Base-by-base conservation (phyloP, 1,140 invertebrate genomes). In the Pseudomyrmex sp. region DNA sequence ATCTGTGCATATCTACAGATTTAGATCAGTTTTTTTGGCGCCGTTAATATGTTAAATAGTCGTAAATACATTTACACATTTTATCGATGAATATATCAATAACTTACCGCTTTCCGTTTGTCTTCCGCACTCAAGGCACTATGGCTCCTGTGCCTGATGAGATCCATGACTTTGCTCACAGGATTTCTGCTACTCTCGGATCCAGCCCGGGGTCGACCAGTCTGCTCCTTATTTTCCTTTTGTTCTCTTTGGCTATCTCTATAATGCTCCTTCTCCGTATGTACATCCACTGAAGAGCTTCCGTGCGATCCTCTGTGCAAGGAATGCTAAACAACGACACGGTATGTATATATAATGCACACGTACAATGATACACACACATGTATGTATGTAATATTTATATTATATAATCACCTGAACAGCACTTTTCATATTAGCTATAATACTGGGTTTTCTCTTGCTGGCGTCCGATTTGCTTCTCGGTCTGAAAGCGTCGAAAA, bases 141-240 rank as follows among this genome's bases (percentile, higher is more conserved):
- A 87, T 97, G 97, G 73, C 97, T 97, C 85, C 97, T 95, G 90
- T 97, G 96, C 61, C 97, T 95, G 91, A 98, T 98, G 87, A 98
- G 96, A 93, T 98, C 97, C 96, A 98, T 98, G 59, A 98, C 97
- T 95, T 98, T 98, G 76, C 96, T 97, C 92, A 98, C 97, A 9
- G 97, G 96, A 88, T 97, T 97, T 84, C 95, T 93, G 70, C 92
- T 93, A 48, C 93, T 94, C 56, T 95, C 95, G 3, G 95, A 95
- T 12, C 95, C 95, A 20, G 95, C 94, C 82, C 95, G 90, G 9
- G 95, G 95, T 83, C 95, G 87, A 54, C 87, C 88, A 77, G 87
- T 85, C n/a, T 89, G 90, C 26, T 92, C 92, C 69, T 90, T 93
- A 13, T 83, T 68, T n/a, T 92, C 91, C 62, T 86, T 92, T 35